Evolutionary conservation across 2,113 vertebrate genomes (phyloP).

Genomic region (Dermatemys mawii): DNA sequence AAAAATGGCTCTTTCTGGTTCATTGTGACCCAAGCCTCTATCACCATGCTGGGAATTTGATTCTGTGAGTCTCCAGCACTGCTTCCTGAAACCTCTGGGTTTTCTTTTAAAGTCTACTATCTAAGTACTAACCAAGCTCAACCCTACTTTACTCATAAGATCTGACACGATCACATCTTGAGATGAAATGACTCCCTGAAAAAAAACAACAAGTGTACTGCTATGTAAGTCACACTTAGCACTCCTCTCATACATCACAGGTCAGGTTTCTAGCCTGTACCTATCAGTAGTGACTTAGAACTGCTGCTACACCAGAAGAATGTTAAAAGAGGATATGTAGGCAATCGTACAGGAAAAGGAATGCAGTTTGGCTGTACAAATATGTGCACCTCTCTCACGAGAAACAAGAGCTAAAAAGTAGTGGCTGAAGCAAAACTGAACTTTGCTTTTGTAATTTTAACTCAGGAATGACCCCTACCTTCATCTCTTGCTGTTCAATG

Average conservation of each 20-base stretch:
- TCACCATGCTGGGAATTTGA: not conserved
- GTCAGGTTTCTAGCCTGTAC: slow-evolving; percentile 7
- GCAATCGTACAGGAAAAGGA: not conserved
- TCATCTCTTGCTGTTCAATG: not conserved
- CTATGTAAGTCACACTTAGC: slow-evolving; percentile 3
- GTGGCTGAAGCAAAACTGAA: not conserved
- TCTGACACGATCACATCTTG: slow-evolving; percentile 34
- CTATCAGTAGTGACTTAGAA: slow-evolving; percentile 28
- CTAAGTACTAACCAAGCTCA: slow-evolving; percentile 20
- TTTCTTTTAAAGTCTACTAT: slow-evolving; percentile 25
- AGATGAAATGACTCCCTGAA: not conserved
- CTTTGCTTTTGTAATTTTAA: not conserved
- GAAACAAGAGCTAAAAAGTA: not conserved
- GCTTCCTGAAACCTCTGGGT: not conserved
- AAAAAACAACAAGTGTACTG: slow-evolving; percentile 28
- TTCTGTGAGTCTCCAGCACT: not conserved
- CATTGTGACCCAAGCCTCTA: not conserved
- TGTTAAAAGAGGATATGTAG: not conserved
- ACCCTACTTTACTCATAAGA: not conserved
- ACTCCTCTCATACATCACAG: slow-evolving; percentile 5
- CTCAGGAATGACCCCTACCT: not conserved
- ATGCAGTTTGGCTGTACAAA: not conserved
- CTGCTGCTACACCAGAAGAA: not conserved
- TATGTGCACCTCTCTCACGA: not conserved
- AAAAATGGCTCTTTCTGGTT: not conserved